phyloP scores from a whole-genome alignment of 1,140 invertebrate species.

The Pogonus chalceus region DNA sequence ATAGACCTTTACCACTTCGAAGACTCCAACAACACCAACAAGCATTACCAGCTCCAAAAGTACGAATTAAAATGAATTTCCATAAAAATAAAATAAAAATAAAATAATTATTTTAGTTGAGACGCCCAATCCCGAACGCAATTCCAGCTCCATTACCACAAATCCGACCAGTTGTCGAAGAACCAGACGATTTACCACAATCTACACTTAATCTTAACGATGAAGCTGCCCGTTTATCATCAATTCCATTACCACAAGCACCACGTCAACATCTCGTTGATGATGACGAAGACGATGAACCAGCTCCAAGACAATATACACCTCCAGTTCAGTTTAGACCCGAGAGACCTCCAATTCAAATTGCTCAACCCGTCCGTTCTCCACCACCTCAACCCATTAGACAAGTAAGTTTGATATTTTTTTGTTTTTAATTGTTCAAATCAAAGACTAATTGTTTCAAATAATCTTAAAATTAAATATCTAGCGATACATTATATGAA shows the following conservation, averaged over 20 bases:
- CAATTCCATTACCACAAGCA: conserved; percentile 18
- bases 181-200: conserved; percentile 18
- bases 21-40: conserved; percentile 21
- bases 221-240: conserved; percentile 24
- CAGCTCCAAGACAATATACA: conserved; percentile 39
- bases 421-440: too few species aligned
- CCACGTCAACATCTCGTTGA: conserved; percentile 16
- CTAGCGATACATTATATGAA: too few species aligned
- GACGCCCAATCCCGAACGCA: background rate
- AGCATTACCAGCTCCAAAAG: conserved; percentile 20
- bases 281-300: conserved; percentile 20
- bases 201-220: conserved; percentile 21
- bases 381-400: conserved; percentile 37
- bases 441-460: too few species aligned
- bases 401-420: conserved; percentile 30
- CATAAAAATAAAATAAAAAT: background rate
- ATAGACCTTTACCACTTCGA: conserved; percentile 31
- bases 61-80: conserved; percentile 3
- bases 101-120: background rate
- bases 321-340: conserved; percentile 41
- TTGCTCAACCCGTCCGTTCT: conserved; percentile 17
- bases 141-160: conserved; percentile 1
- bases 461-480: too few species aligned
- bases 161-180: conserved; percentile 26
- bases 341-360: conserved; percentile 15